Evolutionary conservation across 2,113 vertebrate species (phyloP).

Genomic region (Corythornis cristatus): DNA sequence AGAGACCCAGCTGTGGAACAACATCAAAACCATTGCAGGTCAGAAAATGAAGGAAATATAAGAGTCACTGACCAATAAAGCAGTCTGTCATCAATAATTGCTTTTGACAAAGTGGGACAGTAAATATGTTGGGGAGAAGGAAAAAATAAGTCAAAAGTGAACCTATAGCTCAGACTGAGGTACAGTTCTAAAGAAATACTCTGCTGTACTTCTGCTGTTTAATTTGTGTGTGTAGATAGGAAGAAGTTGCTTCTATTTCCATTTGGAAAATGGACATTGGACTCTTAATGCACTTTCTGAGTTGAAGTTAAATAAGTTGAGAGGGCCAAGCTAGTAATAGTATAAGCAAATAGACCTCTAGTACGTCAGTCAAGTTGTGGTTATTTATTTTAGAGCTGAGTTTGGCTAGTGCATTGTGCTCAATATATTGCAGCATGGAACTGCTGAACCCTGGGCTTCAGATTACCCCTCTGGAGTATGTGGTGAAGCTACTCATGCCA

Average conservation of each 20-base stretch:
- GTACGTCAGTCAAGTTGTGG: conserved; percentile 6
- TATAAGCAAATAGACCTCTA: conserved; percentile 22
- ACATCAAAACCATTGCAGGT: background rate
- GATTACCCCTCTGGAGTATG: background rate
- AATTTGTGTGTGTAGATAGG: background rate
- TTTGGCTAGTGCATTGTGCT: conserved; percentile 14
- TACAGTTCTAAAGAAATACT: background rate
- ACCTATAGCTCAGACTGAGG: background rate
- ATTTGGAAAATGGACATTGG: conserved; percentile 14
- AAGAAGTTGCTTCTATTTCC: conserved; percentile 30
- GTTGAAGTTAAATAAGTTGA: conserved; percentile 26
- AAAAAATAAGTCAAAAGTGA: background rate
- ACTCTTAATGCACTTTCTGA: background rate
- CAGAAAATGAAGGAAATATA: background rate
- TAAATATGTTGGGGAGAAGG: background rate
- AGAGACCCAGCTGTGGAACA: background rate
- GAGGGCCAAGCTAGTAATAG: background rate
- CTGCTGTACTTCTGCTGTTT: background rate
- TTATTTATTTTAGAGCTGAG: conserved; percentile 50
- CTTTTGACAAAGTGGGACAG: background rate
- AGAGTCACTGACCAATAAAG: background rate
- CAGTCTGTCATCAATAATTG: background rate
- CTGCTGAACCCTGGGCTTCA: background rate
- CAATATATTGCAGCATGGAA: conserved; percentile 2
- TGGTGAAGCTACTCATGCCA: background rate